Base-by-base conservation (phyloP, 1,140 invertebrate species). In the Pseudomyrmex sp. region DNA sequence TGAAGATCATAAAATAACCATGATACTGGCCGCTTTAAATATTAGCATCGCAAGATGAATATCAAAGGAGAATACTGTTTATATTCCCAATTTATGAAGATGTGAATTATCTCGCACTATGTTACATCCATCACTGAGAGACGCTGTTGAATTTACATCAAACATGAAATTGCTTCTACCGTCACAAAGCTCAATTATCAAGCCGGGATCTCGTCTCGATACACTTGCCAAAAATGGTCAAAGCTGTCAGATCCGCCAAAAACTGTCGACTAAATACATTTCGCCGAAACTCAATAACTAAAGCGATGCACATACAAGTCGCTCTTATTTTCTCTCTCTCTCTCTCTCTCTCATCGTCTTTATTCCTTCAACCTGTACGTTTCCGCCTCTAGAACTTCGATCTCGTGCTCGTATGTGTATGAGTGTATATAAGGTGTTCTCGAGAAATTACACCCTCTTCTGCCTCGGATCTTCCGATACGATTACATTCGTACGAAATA, bases 181-280 rank as follows among this genome's bases (percentile, higher is more conserved):
- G 48, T 80, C 52, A 56, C 15, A 26, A n/a, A 70, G 54, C 20
- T 70, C 20, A 65, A 79, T 48, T 70, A 20, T 48, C 54, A 69
- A 9, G 15, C 13, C 35, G 2, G 10, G 18, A 79, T 79, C 12
- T 9, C 52, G 15, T 58, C 58, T 18, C 58, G 58, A 18, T 48
- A 59, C 46, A 66, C 26, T 35, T 13, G 59, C 50, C 35, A 35
- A 80, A 13, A 72, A 80, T 80, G 35, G 70, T 80, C n/a, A 59
- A 72, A 80, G 46, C 44, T n/a, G 15, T 15, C 59, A 13, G n/a
- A 80, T 50, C n/a, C 8, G n/a, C 23, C 44, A 35, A 80, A 80
- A 80, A 72, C 20, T 44, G 77, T 90, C 83, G 84, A 91, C 91
- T 92, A 92, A 93, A 92, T 90, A 92, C 91, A 92, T 91, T 91